Evolutionary conservation across 2,888 invertebrate genomes (phyloP).

Genomic region (Drosophila sordidula): DNA sequence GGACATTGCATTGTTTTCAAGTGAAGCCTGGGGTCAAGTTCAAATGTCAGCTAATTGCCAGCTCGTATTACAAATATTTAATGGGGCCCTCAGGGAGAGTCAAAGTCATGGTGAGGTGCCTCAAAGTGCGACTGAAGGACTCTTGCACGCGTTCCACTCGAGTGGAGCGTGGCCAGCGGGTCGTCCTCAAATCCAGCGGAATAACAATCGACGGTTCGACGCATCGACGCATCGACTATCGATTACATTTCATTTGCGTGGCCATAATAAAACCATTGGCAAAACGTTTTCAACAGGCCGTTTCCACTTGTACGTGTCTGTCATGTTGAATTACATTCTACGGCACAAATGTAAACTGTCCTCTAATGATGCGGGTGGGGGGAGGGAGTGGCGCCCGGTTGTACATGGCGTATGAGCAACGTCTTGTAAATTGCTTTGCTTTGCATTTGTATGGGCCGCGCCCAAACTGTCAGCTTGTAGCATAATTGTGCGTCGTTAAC

Average conservation of each 20-base stretch:
- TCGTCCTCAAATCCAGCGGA: slow-evolving; percentile 34
- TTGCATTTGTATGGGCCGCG: slow-evolving; percentile 60
- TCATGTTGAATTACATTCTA: slow-evolving; percentile 64
- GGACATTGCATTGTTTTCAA: slow-evolving; percentile 7
- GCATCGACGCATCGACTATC: slow-evolving; percentile 53
- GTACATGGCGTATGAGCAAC: slow-evolving; percentile 69
- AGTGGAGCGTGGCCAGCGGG: slow-evolving; percentile 5
- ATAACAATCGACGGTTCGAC: slow-evolving; percentile 36
- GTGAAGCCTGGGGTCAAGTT: slow-evolving; percentile 1
- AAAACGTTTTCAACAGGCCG: slow-evolving; percentile 69
- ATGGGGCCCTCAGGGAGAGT: slow-evolving; percentile 28
- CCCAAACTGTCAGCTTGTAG: slow-evolving; percentile 72
- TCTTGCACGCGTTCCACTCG: slow-evolving; percentile 19
- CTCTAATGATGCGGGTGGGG: background rate
- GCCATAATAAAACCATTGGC: slow-evolving; percentile 75
- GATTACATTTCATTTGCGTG: slow-evolving; percentile 60
- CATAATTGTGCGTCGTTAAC: slow-evolving; percentile 80
- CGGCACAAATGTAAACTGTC: slow-evolving; percentile 47
- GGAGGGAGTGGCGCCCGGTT: background rate
- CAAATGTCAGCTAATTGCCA: slow-evolving; percentile 39
- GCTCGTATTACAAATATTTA: slow-evolving; percentile 37
- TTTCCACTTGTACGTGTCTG: slow-evolving; percentile 68
- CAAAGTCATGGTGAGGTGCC: background rate
- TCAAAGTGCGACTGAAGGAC: background rate
- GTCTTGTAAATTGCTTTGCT: slow-evolving; percentile 72